Evolutionary conservation across 2,888 invertebrate species (phyloP), one percentile per base, ranked within the genome.

Genomic region (Platycheirus rosarum): DNA sequence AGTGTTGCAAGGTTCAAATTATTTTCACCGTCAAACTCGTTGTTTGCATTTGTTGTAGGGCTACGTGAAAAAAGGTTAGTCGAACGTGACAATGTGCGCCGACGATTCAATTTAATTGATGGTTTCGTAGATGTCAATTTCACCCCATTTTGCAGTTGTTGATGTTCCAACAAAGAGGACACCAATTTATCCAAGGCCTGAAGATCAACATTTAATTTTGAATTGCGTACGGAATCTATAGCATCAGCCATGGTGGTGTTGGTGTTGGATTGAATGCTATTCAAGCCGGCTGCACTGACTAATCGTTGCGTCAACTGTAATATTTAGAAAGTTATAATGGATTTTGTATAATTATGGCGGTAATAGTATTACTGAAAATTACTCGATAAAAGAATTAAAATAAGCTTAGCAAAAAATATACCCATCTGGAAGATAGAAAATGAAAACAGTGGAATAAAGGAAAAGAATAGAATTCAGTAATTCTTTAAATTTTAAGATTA

Each of bases 161-260:
- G 68, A 48, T 88, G 88, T 32, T 92, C 93, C 14, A 94, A 88
- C 13, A 94, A 89, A 29, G 93, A 92, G 20, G 92, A 93, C 9
- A 94, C 91, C 16, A 94, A 90, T 87, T 93, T 93, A 86, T 94
- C 94, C 53, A 94, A 88, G 1, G 92, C 92, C 26, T 92, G 93
- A 35, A 94, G 92, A 85, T 94, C 94, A 37, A 88, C 88, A 75
- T 93, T 92, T 7, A 91, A 86, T 85, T 91, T 92, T 0, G 92
- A 90, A 65, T 86, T 91, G 84, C 86, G 88, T 74, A 85, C 88
- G 1, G 88, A 88, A 32, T 88, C 88, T 85, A 89, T 86, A 91
- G 90, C 5, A 37, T 78, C 70, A 48, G 70, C 46, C 44, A 62
- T n/a, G 26, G 77, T 63, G 13, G 53, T 35, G 32, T 37, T 40